Base-by-base conservation (phyloP, 2,888 invertebrate species). In the Carcina quercana region DNA sequence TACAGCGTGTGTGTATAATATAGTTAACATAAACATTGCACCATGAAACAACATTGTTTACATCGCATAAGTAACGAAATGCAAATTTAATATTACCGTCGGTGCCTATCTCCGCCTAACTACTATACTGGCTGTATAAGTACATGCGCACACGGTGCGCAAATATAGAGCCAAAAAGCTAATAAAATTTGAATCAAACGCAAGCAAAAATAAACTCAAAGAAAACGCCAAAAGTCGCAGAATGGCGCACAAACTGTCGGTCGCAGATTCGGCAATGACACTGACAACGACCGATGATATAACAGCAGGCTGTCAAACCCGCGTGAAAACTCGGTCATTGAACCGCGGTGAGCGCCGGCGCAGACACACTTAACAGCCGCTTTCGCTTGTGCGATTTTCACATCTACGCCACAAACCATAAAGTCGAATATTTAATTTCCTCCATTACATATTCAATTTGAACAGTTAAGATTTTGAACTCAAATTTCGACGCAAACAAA, bases 301-400 rank as follows among this genome's bases (percentile, higher is more conserved):
- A 84, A 83, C 79, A 74, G 67, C 74, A 73, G 74, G 78, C 82
- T 80, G 82, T 82, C 84, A 83, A 82, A 82, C 82, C 58, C 37
- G 54, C 76, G 76, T 80, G 82, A 83, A 84, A 84, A 84, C 67
- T 82, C 83, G 84, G 85, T 79, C 84, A 75, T 83, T 83, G 83
- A 84, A 74, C 85, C 67, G 69, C 58, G 54, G 47, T 42, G 57
- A 65, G 72, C 67, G 25, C 29, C 50, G 55, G 48, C 59, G 52
- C 59, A 56, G 62, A 56, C 62, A 62, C 56, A 63, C 67, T 66
- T 55, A 52, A 47, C n/a, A 43, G 38, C 40, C 39, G 70, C 74
- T 76, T 76, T 78, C 74, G 72, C 67, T 75, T 67, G 45, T 53
- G 66, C 78, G 59, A 79, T 70, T 79, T 64, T 70, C 53, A 59